A percentile compares a stretch with the other conserved stretches of the same genome.
Conservation (phyloP, 23 tunicate genomes). For the Botrylloides violaceus region DNA sequence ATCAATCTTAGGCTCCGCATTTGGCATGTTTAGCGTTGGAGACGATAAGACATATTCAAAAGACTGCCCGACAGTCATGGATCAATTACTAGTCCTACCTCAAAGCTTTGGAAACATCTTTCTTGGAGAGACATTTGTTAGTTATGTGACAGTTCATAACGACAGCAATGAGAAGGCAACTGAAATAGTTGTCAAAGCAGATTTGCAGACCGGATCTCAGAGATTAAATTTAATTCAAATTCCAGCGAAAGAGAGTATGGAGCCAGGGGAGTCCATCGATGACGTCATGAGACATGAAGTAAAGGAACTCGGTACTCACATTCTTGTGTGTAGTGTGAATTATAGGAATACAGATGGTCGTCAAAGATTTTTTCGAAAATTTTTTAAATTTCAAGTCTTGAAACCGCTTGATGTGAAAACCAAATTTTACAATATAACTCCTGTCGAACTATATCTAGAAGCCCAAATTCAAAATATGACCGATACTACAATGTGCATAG, state of each 20-base stretch:
- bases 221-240: slow-evolving; percentile 39
- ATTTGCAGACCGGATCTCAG: slow-evolving; percentile 87
- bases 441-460: slow-evolving; percentile 71
- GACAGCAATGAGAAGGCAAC: slow-evolving; percentile 51
- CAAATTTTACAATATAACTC: slow-evolving; percentile 71
- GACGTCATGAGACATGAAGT: slow-evolving; percentile 88
- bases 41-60: not conserved
- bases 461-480: slow-evolving; percentile 92
- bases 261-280: slow-evolving; percentile 54
- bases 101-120: slow-evolving; percentile 91
- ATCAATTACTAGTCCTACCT: slow-evolving; percentile 47
- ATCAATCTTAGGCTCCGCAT: slow-evolving; percentile 34
- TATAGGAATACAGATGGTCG: slow-evolving; percentile 58
- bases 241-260: slow-evolving; percentile 9
- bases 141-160: slow-evolving; percentile 83
- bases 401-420: slow-evolving; percentile 94
- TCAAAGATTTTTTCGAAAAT: slow-evolving; percentile 61
- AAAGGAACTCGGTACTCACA: slow-evolving; percentile 90
- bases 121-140: slow-evolving; percentile 90
- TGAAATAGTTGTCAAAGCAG: slow-evolving; percentile 69
- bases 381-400: slow-evolving; percentile 87
- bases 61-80: slow-evolving; percentile 19
- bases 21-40: not conserved
- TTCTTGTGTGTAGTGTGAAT: slow-evolving; percentile 74
- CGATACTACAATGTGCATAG: slow-evolving; percentile 64